Percentiles rank a stretch among this genome's conserved stretches.
These are phyloP conservation scores for Chrysolina haemoptera DNA, from an alignment of 2,888 invertebrate genomes.

Conservation along the genomic window DNA sequence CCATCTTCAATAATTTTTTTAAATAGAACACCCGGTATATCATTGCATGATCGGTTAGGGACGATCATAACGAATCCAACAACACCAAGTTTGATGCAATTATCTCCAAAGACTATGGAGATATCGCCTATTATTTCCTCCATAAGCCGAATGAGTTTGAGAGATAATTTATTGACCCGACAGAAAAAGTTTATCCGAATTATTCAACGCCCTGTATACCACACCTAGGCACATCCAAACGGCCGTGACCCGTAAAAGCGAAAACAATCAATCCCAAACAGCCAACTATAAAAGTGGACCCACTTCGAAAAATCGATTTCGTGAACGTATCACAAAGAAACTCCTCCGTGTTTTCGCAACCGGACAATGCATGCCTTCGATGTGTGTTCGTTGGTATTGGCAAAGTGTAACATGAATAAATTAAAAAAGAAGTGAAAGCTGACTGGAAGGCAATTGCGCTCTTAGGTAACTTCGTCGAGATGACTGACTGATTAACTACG, in stretches of 20 bases:
- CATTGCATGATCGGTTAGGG: too few relatives aligned
- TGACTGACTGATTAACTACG: constrained; percentile 31
- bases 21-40: too few relatives aligned
- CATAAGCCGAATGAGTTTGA: too few relatives aligned
- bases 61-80: too few relatives aligned
- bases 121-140: too few relatives aligned
- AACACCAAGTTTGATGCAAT: too few relatives aligned
- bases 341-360: constrained; percentile 15
- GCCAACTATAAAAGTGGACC: background rate
- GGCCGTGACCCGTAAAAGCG: background rate
- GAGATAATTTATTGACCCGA: too few relatives aligned
- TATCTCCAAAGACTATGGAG: too few relatives aligned
- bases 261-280: background rate
- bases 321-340: constrained; percentile 13
- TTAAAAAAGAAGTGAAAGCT: constrained; percentile 51
- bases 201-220: background rate
- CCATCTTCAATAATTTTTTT: too few relatives aligned
- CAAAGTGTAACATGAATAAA: constrained; percentile 48
- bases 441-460: constrained; percentile 44
- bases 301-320: constrained; percentile 7
- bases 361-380: constrained; percentile 27
- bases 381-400: constrained; percentile 30
- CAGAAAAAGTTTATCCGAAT: too few relatives aligned
- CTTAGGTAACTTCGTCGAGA: constrained; percentile 48
- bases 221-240: background rate